Conservation (phyloP, 2,797 vertebrate species). For the Gymnocypris eckloni region DNA sequence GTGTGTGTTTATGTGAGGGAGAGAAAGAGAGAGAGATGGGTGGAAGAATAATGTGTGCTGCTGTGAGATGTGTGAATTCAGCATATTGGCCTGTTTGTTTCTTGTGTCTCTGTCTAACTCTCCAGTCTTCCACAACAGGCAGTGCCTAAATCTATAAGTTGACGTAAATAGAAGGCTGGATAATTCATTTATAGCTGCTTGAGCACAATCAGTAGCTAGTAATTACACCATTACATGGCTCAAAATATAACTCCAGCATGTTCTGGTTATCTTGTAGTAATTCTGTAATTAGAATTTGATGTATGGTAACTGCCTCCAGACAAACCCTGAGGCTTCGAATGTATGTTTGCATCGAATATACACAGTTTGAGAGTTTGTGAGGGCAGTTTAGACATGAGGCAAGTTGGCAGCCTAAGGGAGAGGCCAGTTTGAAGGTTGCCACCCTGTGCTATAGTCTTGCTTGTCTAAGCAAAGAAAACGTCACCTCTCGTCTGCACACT, state of each 20-base stretch:
- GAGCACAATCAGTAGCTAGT: constrained; percentile 49
- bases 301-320: constrained; percentile 57
- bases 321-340: constrained; percentile 57
- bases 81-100: constrained; percentile 47
- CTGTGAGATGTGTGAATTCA: constrained; percentile 45
- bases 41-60: constrained; percentile 44
- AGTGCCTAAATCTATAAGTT: constrained; percentile 46
- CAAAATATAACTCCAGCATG: constrained; percentile 46
- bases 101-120: constrained; percentile 41
- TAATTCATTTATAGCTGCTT: constrained; percentile 51
- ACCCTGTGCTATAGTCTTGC: constrained; percentile 80
- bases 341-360: constrained; percentile 5
- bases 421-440: constrained; percentile 80
- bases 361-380: constrained; percentile 60
- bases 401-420: constrained; percentile 76
- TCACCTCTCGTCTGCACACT: constrained; percentile 78
- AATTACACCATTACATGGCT: constrained; percentile 46
- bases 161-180: constrained; percentile 50
- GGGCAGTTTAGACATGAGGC: constrained; percentile 69
- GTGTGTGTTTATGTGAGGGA: constrained; percentile 16
- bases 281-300: constrained; percentile 49
- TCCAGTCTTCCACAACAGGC: constrained; percentile 40
- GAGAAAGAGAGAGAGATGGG: constrained; percentile 21
- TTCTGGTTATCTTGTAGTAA: constrained; percentile 41
- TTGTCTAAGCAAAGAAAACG: constrained; percentile 84